Conservation (phyloP, 2,888 invertebrate genomes). For the Melanchra persicariae region DNA sequence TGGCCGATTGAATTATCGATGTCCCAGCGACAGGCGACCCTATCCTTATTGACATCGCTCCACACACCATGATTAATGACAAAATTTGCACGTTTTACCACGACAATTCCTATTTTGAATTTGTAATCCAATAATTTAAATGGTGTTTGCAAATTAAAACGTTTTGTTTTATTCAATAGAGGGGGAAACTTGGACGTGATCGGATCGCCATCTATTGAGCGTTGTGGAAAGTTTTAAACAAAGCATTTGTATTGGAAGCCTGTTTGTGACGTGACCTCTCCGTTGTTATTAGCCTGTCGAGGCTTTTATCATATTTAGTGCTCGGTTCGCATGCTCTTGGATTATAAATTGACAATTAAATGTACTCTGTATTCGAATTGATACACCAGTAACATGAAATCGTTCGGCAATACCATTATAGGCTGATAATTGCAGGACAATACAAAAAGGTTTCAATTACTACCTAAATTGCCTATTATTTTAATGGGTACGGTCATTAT, state of each 20-base stretch:
- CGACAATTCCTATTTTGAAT: constrained; percentile 71
- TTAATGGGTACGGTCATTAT: constrained; percentile 33
- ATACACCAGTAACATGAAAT: constrained; percentile 25
- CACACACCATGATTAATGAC: constrained; percentile 76
- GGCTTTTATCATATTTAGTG: constrained; percentile 54
- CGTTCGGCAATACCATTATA: constrained; percentile 31
- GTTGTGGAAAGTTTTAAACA: constrained; percentile 42
- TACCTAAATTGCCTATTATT: constrained; percentile 43
- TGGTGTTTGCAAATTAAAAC: constrained; percentile 62
- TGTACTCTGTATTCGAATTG: constrained; percentile 33
- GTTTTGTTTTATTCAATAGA: constrained; percentile 64
- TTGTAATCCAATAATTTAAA: constrained; percentile 69
- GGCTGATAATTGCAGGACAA: constrained; percentile 45
- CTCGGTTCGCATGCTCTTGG: constrained; percentile 6
- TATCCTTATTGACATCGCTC: constrained; percentile 67
- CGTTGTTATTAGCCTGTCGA: constrained; percentile 33
- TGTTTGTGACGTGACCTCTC: constrained; percentile 51
- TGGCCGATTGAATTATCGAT: constrained; percentile 72
- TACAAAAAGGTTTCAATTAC: constrained; percentile 37
- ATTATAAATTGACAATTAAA: constrained; percentile 54
- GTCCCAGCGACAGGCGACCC: constrained; percentile 55
- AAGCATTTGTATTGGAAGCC: constrained; percentile 44
- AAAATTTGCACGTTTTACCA: constrained; percentile 72
- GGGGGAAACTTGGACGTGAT: constrained; percentile 38
- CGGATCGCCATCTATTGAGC: constrained; percentile 54